Evolutionary conservation across 1,140 invertebrate species (phyloP), one percentile per base, ranked within the genome.

Genomic region (Alviniconcha marisindica): DNA sequence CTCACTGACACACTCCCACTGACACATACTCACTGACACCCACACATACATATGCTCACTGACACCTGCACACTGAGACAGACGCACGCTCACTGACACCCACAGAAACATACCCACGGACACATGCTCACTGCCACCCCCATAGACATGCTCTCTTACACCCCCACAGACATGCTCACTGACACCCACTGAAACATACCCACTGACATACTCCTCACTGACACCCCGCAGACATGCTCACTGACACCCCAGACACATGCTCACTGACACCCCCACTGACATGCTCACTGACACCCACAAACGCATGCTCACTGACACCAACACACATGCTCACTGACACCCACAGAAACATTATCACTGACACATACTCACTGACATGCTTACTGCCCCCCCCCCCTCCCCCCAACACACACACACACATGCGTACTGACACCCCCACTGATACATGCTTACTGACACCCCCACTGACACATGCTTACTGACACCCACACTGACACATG

Each of bases 51-150:
- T 33, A 40, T 31, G 63, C 54, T 36, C 77, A 36, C 36, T 18
- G 4, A 42, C 5, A 74, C 71, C 40, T 28, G n/a, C 71, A 74
- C 38, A 21, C 18, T 18, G 36, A 74, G 36, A 74, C 36, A 74
- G 18, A 74, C 38, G 21, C 38, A 42, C 18, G 42, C 71, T 42
- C 71, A 74, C 71, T 42, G 14, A 42, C 36, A 73, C 71, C 40
- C 36, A 74, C 71, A 74, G 5, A 74, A 36, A 74, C 71, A 74
- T 38, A 74, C 71, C 40, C 71, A 42, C 38, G 42, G 10, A 42
- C 71, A 74, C 18, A 40, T 24, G 14, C 2, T 74, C 15, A 44
- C 42, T 42, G 36, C 40, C 71, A 73, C 71, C 40, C 36, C 40
- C 71, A 74, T 38, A 74, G 36, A 44, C 71, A 42, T 21, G 7